Conservation (phyloP, 2,888 invertebrate species). For the Oscheius sp. region DNA sequence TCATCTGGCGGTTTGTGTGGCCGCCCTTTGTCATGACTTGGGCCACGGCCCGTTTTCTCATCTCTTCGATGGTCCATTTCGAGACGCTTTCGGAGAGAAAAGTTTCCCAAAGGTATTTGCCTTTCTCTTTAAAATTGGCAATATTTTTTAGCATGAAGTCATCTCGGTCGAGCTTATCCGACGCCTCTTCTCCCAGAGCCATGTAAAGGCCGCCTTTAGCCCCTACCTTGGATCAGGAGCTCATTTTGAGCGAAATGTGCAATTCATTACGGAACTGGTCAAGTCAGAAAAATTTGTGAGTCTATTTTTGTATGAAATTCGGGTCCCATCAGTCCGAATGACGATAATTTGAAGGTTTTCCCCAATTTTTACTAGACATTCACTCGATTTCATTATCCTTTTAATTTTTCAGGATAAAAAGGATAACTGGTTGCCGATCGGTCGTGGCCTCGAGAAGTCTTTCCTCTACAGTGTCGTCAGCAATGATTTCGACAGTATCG, state of each 20-base stretch:
- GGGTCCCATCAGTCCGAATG: not conserved
- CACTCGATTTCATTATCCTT: no score
- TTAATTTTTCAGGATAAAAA: slow-evolving; percentile 38
- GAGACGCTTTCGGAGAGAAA: slow-evolving; percentile 64
- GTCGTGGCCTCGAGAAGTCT: slow-evolving; percentile 72
- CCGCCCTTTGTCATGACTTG: slow-evolving; percentile 81
- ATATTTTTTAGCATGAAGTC: slow-evolving; percentile 76
- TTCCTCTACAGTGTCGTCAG: slow-evolving; percentile 78
- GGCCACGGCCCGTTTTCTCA: slow-evolving; percentile 83
- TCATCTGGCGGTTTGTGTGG: slow-evolving; percentile 78
- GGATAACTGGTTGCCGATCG: slow-evolving; percentile 52
- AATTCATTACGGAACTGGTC: slow-evolving; percentile 77
- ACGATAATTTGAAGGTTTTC: not conserved
- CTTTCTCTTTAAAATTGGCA: no score
- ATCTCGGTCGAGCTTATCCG: slow-evolving; percentile 76
- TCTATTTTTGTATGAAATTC: not conserved
- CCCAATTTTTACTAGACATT: not conserved
- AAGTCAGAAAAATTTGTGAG: slow-evolving; percentile 57
- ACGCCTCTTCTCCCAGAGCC: slow-evolving; percentile 73
- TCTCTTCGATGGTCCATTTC: slow-evolving; percentile 78
- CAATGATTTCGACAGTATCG: slow-evolving; percentile 55
- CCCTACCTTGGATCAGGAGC: slow-evolving; percentile 68
- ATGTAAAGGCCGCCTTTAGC: slow-evolving; percentile 71
- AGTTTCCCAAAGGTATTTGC: slow-evolving; percentile 18
- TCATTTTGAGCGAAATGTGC: slow-evolving; percentile 68